A percentile compares a stretch with the other conserved stretches of the same genome.
Conservation (phyloP, 2,888 invertebrate species). For the Ormyrus labotus region DNA sequence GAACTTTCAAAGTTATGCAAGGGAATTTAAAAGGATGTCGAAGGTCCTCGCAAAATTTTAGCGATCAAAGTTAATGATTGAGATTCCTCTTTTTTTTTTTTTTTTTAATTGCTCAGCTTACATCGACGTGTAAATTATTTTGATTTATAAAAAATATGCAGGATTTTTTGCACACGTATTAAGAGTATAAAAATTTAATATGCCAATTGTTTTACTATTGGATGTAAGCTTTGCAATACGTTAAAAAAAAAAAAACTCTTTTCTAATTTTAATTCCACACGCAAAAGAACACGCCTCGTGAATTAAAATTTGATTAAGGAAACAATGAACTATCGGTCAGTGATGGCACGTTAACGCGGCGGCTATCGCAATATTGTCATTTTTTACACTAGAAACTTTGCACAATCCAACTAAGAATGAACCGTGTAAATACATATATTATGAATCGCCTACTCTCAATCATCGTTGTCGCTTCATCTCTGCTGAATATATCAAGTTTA, state of each 20-base stretch:
- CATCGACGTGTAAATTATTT: background rate
- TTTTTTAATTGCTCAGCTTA: background rate
- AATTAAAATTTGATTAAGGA: background rate
- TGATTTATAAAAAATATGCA: background rate
- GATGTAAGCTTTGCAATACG: background rate
- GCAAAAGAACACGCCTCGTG: no score
- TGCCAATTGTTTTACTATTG: background rate
- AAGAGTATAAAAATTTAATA: no score
- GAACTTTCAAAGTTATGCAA: slow-evolving; percentile 20
- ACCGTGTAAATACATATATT: slow-evolving; percentile 38
- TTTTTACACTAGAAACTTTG: slow-evolving; percentile 65
- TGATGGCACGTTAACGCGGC: slow-evolving; percentile 60
- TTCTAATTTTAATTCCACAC: no score
- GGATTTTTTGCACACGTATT: no score
- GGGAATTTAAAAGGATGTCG: slow-evolving; percentile 23
- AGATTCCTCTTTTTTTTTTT: no score
- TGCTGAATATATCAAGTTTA: slow-evolving; percentile 60
- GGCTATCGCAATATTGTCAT: slow-evolving; percentile 71
- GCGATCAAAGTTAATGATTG: no score
- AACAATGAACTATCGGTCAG: slow-evolving; percentile 12
- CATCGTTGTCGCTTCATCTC: slow-evolving; percentile 27
- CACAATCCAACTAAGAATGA: slow-evolving; percentile 41
- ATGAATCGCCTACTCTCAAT: slow-evolving; percentile 9
- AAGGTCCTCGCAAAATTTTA: slow-evolving; percentile 25
- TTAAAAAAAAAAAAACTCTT: no score